phyloP scores from a whole-genome alignment of 2,113 vertebrate genomes.

The Phaetusa simplex region DNA sequence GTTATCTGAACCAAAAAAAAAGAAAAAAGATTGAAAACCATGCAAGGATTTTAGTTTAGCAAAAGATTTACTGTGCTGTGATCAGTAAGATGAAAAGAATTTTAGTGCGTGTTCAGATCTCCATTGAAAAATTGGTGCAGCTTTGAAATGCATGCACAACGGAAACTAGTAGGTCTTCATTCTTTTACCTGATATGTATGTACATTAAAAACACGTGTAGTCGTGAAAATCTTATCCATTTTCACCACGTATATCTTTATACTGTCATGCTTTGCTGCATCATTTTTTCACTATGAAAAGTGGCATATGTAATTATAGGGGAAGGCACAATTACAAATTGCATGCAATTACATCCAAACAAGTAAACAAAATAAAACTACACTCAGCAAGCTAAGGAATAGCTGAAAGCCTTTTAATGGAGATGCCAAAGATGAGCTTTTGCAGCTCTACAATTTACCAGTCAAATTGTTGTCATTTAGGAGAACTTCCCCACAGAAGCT shows the following conservation, averaged over 20 bases:
- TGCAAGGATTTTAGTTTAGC: not conserved
- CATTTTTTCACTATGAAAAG: not conserved
- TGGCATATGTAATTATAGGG: conserved; percentile 56
- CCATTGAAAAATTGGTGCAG: not conserved
- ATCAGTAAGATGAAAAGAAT: not conserved
- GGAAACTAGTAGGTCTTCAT: not conserved
- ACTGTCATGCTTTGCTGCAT: not conserved
- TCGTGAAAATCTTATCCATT: not conserved
- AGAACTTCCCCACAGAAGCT: conserved; percentile 15
- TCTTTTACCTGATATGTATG: not conserved
- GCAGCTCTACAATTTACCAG: conserved; percentile 54
- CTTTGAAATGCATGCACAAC: not conserved
- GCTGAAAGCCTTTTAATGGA: conserved; percentile 57
- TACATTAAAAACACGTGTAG: not conserved
- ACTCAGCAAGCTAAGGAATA: conserved; percentile 53
- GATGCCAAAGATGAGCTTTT: conserved; percentile 51
- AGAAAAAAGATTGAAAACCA: not conserved
- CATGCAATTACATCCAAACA: conserved; percentile 60
- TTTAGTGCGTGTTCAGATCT: not conserved
- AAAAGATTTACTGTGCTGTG: not conserved
- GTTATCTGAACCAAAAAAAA: not conserved
- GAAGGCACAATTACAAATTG: conserved; percentile 59
- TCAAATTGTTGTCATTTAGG: conserved; percentile 54
- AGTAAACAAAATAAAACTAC: conserved; percentile 68
- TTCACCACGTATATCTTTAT: not conserved